A percentile compares a stretch with the other conserved stretches of the same genome.
Evolutionary conservation across 2,113 vertebrate genomes (phyloP).

Genomic region (Steatornis caripensis): DNA sequence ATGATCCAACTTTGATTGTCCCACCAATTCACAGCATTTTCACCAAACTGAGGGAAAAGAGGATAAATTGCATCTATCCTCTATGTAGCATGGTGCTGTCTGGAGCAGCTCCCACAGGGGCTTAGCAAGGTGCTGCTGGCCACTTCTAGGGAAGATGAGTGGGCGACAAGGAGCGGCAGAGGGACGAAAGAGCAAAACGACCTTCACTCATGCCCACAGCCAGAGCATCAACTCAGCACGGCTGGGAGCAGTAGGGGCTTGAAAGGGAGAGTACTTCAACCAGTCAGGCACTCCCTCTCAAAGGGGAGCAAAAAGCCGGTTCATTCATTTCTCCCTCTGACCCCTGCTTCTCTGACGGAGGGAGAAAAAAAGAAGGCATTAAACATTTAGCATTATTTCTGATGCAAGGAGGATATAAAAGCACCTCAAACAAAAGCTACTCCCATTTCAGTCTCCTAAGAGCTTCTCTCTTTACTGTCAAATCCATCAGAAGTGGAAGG

Average conservation of each 20-base stretch:
- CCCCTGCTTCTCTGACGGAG: background rate
- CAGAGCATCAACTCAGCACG: accelerated
- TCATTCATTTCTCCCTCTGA: background rate
- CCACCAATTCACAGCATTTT: background rate
- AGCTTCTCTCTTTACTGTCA: background rate
- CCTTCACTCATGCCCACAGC: accelerated
- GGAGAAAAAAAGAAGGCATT: background rate
- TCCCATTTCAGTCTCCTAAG: background rate
- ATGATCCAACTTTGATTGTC: background rate
- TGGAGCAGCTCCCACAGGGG: background rate
- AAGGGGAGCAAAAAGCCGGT: background rate
- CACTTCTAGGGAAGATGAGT: background rate
- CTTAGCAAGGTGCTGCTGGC: background rate
- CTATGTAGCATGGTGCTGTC: accelerated
- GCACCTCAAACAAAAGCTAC: background rate
- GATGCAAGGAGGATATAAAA: background rate
- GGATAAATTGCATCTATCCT: background rate
- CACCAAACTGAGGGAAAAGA: background rate
- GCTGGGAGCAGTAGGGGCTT: background rate
- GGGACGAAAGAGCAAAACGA: background rate
- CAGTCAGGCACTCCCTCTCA: background rate
- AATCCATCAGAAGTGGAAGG: background rate
- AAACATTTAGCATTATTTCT: background rate
- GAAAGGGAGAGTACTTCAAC: background rate
- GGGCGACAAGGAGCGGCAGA: accelerated